Evolutionary conservation across 1,140 invertebrate genomes (phyloP).

Genomic region (Archivesica marissinica): DNA sequence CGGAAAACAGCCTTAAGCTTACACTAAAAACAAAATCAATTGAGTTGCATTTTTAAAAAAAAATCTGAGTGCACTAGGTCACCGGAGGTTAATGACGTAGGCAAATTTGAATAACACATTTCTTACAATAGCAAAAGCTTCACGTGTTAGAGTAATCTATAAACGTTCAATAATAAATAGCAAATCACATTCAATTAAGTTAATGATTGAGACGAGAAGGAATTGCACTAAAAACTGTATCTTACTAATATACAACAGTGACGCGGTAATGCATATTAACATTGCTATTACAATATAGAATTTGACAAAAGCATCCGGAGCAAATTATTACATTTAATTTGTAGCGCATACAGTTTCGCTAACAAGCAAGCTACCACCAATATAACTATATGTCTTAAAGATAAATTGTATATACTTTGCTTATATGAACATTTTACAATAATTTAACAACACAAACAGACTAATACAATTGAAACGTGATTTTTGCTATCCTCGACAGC

Average conservation of each 20-base stretch:
- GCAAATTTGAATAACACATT: too few relatives aligned
- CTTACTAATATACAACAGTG: conserved; percentile 9
- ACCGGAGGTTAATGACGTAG: too few relatives aligned
- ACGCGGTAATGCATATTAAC: not conserved
- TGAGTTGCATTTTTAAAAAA: too few relatives aligned
- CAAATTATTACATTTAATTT: conserved; percentile 2
- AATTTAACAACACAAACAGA: too few relatives aligned
- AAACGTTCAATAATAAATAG: not conserved
- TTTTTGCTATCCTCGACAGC: too few relatives aligned
- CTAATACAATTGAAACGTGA: too few relatives aligned
- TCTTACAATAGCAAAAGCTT: not conserved
- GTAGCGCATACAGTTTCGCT: conserved; percentile 4
- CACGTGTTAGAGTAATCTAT: not conserved
- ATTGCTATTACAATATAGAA: not conserved
- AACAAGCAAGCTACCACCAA: not conserved
- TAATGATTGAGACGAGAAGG: not conserved
- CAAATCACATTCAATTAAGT: not conserved
- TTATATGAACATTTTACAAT: too few relatives aligned
- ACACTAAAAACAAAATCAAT: too few relatives aligned
- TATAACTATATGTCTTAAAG: not conserved
- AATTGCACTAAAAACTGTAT: not conserved
- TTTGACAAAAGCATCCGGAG: not conserved
- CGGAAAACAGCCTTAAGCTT: too few relatives aligned
- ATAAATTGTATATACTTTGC: too few relatives aligned
- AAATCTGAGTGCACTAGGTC: too few relatives aligned